phyloP scores from a whole-genome alignment of 2,113 vertebrate species.

The Hemiscyllium ocellatum region DNA sequence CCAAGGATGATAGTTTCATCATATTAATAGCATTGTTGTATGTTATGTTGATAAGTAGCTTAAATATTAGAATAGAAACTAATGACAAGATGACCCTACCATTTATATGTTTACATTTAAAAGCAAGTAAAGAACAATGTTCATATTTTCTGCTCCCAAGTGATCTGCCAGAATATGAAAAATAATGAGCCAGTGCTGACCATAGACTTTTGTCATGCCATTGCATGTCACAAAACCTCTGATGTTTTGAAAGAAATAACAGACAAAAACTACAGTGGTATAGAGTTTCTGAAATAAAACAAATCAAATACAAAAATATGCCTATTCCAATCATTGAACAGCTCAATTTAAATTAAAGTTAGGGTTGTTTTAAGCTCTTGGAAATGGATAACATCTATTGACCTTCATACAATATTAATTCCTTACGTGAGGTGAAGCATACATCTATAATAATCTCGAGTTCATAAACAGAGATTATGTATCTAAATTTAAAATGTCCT shows the following conservation, averaged over 20 bases:
- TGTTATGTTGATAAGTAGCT: background rate
- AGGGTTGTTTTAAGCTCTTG: background rate
- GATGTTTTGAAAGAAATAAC: background rate
- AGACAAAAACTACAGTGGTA: background rate
- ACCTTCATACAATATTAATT: slow-evolving; percentile 34
- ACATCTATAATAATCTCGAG: background rate
- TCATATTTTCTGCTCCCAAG: background rate
- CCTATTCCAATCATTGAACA: background rate
- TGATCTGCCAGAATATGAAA: background rate
- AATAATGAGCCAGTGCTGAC: background rate
- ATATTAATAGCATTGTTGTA: background rate
- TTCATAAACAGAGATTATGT: slow-evolving; percentile 30
- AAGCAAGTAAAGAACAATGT: background rate
- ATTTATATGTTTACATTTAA: background rate
- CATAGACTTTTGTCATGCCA: background rate
- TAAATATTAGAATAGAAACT: background rate
- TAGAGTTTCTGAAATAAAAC: background rate
- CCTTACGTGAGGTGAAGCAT: background rate
- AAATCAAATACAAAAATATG: slow-evolving; percentile 4
- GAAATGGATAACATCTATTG: slow-evolving; percentile 19
- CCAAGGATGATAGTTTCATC: background rate
- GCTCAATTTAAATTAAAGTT: slow-evolving; percentile 28
- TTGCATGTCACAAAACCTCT: background rate
- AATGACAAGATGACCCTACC: background rate
- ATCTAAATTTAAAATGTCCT: slow-evolving; percentile 12